Percentiles rank a stretch among this genome's conserved stretches.
Conservation (phyloP, 2,888 invertebrate species). For the Chymomyza caudatula region DNA sequence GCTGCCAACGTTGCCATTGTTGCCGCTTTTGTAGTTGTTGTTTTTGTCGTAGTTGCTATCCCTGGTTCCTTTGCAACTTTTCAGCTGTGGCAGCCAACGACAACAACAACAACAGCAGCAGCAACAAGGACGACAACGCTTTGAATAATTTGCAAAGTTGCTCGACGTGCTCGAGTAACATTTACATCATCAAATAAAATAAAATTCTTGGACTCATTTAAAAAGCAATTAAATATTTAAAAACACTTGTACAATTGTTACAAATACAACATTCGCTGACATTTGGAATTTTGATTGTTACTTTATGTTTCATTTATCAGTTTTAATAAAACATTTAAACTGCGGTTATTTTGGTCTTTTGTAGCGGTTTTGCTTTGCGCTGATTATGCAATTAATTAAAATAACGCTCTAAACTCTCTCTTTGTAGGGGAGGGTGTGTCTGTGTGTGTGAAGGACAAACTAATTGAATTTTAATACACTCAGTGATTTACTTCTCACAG, state of each 20-base stretch:
- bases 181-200: slow-evolving; percentile 72
- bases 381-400: slow-evolving; percentile 71
- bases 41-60: background rate
- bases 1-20: background rate
- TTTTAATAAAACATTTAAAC: slow-evolving; percentile 8
- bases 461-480: slow-evolving; percentile 9
- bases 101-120: background rate
- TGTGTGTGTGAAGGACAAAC: slow-evolving; percentile 29
- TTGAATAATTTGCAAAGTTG: slow-evolving; percentile 69
- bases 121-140: slow-evolving; percentile 24
- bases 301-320: slow-evolving; percentile 60
- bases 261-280: slow-evolving; percentile 37
- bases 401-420: slow-evolving; percentile 30
- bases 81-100: background rate
- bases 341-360: background rate
- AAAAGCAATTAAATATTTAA: slow-evolving; percentile 72
- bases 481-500: slow-evolving; percentile 3
- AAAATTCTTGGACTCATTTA: slow-evolving; percentile 70
- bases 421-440: background rate
- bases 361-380: slow-evolving; percentile 58
- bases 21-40: slow-evolving; percentile 8
- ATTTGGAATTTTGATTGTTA: slow-evolving; percentile 71
- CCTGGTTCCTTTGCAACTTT: background rate
- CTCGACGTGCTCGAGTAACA: slow-evolving; percentile 58
- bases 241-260: slow-evolving; percentile 67